Conservation (phyloP, 2,113 vertebrate genomes). For the Isichthys henryi region DNA sequence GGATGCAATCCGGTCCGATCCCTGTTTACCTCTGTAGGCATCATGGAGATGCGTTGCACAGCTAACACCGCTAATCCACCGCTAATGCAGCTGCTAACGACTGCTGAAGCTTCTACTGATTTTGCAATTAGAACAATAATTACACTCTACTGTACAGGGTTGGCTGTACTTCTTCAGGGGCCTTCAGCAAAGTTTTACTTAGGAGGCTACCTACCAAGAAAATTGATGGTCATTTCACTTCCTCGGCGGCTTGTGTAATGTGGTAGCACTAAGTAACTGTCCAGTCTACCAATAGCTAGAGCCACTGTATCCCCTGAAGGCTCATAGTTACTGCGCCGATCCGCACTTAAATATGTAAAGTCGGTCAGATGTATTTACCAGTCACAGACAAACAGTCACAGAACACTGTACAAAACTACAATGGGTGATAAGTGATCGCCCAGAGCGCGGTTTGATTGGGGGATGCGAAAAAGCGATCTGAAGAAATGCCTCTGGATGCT, state of each 20-base stretch:
- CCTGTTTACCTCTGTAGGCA: neutral
- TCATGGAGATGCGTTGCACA: neutral
- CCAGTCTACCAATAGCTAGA: neutral
- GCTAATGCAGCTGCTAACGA: neutral
- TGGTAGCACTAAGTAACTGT: neutral
- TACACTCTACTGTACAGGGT: neutral
- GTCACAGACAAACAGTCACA: neutral
- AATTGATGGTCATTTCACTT: neutral
- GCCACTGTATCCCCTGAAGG: neutral
- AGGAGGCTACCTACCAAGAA: neutral
- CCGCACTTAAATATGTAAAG: neutral
- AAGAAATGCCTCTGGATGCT: neutral
- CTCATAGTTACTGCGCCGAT: neutral
- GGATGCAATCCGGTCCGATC: neutral
- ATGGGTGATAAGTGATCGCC: neutral
- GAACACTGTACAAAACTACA: neutral
- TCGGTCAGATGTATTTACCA: neutral
- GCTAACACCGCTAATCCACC: neutral
- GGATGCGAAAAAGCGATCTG: neutral
- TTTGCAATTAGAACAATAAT: neutral
- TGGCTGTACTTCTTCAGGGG: neutral
- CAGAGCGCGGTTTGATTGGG: neutral
- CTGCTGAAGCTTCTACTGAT: neutral
- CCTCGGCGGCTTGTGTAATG: neutral
- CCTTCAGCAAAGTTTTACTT: neutral